Conservation (phyloP, 2,888 invertebrate species). For the Parnassius orleans region DNA sequence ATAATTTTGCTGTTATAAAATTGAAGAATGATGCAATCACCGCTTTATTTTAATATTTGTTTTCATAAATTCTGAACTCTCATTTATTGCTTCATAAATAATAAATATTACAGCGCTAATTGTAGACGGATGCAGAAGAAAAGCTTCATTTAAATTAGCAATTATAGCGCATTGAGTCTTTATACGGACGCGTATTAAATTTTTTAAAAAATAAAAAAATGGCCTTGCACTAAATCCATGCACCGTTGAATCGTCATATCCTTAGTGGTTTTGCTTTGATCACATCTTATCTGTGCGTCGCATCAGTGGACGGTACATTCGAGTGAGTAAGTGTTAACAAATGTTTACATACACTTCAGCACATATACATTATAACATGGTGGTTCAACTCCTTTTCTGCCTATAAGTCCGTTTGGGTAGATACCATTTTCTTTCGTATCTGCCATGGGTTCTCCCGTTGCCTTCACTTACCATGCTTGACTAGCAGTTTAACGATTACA, state of each 20-base stretch:
- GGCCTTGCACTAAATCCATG: conserved; percentile 45
- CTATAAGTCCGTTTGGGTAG: too few relatives aligned
- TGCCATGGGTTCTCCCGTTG: too few relatives aligned
- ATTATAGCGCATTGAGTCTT: conserved; percentile 3
- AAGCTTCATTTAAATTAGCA: conserved; percentile 12
- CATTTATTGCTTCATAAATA: conserved; percentile 18
- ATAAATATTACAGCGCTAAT: conserved; percentile 15
- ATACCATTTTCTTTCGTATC: too few relatives aligned
- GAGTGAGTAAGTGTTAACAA: neutral
- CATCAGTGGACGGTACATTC: conserved; percentile 23
- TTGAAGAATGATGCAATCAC: too few relatives aligned
- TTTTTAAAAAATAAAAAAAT: conserved; percentile 2
- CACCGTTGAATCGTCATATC: conserved; percentile 28
- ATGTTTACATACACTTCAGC: too few relatives aligned
- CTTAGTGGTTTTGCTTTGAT: conserved; percentile 31
- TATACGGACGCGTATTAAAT: conserved; percentile 9
- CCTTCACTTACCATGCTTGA: too few relatives aligned
- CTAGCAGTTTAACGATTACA: too few relatives aligned
- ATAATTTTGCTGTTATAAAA: too few relatives aligned
- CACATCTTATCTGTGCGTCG: conserved; percentile 32
- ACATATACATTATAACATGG: too few relatives aligned
- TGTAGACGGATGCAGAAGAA: conserved; percentile 10
- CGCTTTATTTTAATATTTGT: neutral
- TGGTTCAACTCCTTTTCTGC: too few relatives aligned
- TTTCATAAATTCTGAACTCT: conserved; percentile 3